Percentiles rank a stretch among this genome's conserved stretches.
phyloP scores from a whole-genome alignment of 2,113 vertebrate genomes.

The Grammomys surdaster region DNA sequence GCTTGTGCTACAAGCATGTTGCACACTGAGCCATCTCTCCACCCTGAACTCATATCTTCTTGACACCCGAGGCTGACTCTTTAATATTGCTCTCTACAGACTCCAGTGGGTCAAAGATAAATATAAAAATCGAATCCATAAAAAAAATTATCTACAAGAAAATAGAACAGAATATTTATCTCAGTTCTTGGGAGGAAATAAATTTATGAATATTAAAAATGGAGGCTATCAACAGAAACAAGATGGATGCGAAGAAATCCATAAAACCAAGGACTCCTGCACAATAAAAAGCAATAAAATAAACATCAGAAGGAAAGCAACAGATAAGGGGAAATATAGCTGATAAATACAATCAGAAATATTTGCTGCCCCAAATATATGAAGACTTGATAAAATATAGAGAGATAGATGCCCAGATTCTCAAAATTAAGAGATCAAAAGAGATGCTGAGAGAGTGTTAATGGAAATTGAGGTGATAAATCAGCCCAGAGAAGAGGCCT shows the following conservation, averaged over 20 bases:
- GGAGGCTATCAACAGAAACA: constrained; percentile 58
- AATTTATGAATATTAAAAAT: constrained; percentile 77
- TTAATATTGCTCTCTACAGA: constrained; percentile 23
- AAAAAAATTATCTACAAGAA: constrained; percentile 65
- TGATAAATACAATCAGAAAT: constrained; percentile 69
- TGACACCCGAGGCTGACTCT: constrained; percentile 29
- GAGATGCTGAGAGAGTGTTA: not conserved
- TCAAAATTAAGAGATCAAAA: constrained; percentile 56
- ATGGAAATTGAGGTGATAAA: constrained; percentile 37
- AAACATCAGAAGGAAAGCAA: constrained; percentile 67
- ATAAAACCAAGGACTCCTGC: constrained; percentile 66
- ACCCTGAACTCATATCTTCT: constrained; percentile 33
- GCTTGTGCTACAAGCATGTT: not conserved
- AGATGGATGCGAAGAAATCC: constrained; percentile 68
- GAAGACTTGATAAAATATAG: constrained; percentile 61
- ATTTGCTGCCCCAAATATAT: constrained; percentile 51
- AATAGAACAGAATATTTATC: constrained; percentile 71
- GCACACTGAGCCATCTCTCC: too few relatives aligned
- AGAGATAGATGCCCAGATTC: not conserved
- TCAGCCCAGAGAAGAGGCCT: constrained; percentile 35
- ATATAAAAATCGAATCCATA: constrained; percentile 62
- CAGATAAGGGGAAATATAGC: constrained; percentile 49
- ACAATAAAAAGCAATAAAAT: constrained; percentile 71
- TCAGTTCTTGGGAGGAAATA: constrained; percentile 53
- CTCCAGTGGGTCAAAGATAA: constrained; percentile 21